Evolutionary conservation across 2,797 vertebrate genomes (phyloP).

Genomic region (Epinephelus coioides): DNA sequence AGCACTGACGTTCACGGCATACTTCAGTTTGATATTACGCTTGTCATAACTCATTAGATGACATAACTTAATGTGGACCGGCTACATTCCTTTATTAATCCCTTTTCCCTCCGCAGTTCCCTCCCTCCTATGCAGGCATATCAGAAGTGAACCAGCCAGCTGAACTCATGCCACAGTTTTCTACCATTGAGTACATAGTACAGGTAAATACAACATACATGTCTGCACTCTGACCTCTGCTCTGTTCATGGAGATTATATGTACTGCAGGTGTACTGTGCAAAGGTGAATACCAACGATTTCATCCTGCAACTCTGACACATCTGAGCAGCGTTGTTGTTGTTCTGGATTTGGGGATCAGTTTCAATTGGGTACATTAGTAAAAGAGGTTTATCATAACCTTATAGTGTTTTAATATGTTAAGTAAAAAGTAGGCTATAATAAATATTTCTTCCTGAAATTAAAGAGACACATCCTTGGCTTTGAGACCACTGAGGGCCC

Average conservation of each 20-base stretch:
- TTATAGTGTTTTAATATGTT: background rate
- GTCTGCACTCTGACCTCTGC: conserved; percentile 52
- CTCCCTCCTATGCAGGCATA: conserved; percentile 95
- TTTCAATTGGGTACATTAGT: background rate
- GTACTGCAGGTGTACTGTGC: conserved; percentile 35
- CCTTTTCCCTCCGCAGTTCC: conserved; percentile 86
- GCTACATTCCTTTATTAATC: conserved; percentile 41
- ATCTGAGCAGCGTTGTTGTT: background rate
- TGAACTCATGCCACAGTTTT: conserved; percentile 98
- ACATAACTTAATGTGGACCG: background rate
- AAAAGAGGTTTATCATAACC: background rate
- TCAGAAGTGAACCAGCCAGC: conserved; percentile 97
- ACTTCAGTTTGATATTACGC: background rate
- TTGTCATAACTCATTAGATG: background rate
- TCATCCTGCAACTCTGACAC: background rate
- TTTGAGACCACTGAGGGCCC: background rate
- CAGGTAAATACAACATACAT: conserved; percentile 88
- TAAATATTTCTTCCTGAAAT: background rate
- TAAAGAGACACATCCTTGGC: background rate
- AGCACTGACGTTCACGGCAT: conserved; percentile 38
- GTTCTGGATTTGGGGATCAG: background rate
- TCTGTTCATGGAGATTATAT: conserved; percentile 23
- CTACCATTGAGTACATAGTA: conserved; percentile 97
- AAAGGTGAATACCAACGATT: conserved; percentile 32
- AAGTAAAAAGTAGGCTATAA: background rate